Conservation (phyloP, 2,797 vertebrate genomes). For the Acropternis orthonyx region DNA sequence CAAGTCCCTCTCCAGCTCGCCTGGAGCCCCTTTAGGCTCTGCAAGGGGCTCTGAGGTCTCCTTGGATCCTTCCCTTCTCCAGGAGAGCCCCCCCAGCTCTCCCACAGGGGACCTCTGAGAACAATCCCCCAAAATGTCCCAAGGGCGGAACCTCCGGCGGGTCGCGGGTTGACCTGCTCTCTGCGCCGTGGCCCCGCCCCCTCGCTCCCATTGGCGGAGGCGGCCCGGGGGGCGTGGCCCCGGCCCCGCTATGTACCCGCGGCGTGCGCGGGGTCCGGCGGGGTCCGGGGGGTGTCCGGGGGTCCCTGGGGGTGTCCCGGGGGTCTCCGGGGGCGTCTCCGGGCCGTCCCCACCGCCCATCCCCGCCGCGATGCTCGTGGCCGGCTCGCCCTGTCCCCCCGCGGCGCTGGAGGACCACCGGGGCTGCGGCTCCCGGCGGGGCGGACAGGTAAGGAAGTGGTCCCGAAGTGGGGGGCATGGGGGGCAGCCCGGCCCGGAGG, state of each 20-base stretch:
- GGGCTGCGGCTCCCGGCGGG: neutral
- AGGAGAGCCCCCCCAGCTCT: neutral
- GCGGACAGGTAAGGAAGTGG: neutral
- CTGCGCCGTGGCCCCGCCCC: accelerated
- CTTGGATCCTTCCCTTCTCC: neutral
- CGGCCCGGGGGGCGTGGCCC: neutral
- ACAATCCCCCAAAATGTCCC: accelerated
- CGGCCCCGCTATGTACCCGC: neutral
- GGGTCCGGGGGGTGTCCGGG: neutral
- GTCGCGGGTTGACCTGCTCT: neutral
- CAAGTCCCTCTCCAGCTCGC: neutral
- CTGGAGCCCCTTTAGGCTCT: neutral
- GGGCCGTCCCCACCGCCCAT: no score
- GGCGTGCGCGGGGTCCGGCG: neutral
- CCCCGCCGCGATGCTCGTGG: neutral
- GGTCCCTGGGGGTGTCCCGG: neutral
- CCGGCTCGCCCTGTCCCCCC: neutral
- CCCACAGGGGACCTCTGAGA: neutral
- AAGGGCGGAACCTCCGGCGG: accelerated
- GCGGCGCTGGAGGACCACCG: neutral
- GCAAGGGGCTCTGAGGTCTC: neutral
- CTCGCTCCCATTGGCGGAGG: accelerated
- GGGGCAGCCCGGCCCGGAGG: no score
- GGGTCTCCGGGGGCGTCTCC: neutral
- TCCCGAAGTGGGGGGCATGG: neutral